phyloP scores from a whole-genome alignment of 2,797 vertebrate genomes.

The Odontamblyopus lacepedii region DNA sequence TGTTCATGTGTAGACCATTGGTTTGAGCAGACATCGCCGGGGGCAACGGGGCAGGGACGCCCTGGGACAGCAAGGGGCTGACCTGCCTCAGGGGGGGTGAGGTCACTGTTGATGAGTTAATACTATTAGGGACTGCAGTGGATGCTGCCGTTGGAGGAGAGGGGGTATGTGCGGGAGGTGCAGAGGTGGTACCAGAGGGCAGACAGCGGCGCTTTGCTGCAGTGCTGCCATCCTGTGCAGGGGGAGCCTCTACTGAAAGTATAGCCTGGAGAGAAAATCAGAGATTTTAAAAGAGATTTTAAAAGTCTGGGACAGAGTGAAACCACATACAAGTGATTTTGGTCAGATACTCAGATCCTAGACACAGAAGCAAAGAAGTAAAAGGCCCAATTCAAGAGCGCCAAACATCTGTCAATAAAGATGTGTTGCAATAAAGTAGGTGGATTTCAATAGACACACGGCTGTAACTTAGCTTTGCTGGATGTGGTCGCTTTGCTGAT shows the following conservation, averaged over 20 bases:
- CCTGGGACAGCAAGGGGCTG: conserved; percentile 22
- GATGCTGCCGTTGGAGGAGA: conserved; percentile 12
- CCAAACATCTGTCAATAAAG: neutral
- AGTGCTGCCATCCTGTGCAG: conserved; percentile 77
- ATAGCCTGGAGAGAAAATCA: conserved; percentile 46
- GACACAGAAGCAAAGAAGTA: neutral
- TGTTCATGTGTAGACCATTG: conserved; percentile 20
- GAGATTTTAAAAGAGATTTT: neutral
- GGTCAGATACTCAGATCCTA: neutral
- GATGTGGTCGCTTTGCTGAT: neutral
- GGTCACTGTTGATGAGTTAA: conserved; percentile 29
- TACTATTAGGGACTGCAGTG: conserved; percentile 30
- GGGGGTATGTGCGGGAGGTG: neutral
- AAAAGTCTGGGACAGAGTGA: neutral
- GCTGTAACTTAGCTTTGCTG: conserved; percentile 2
- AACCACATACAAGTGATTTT: neutral
- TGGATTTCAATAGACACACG: neutral
- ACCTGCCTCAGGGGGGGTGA: conserved; percentile 25
- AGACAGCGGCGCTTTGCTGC: conserved; percentile 81
- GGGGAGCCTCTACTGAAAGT: conserved; percentile 31
- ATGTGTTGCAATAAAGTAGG: neutral
- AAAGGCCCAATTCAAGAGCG: neutral
- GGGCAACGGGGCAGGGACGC: neutral
- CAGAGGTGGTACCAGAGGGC: conserved; percentile 32
- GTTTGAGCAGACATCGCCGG: neutral